phyloP scores from a whole-genome alignment of 2,888 invertebrate species.

The Saturnia pavonia region DNA sequence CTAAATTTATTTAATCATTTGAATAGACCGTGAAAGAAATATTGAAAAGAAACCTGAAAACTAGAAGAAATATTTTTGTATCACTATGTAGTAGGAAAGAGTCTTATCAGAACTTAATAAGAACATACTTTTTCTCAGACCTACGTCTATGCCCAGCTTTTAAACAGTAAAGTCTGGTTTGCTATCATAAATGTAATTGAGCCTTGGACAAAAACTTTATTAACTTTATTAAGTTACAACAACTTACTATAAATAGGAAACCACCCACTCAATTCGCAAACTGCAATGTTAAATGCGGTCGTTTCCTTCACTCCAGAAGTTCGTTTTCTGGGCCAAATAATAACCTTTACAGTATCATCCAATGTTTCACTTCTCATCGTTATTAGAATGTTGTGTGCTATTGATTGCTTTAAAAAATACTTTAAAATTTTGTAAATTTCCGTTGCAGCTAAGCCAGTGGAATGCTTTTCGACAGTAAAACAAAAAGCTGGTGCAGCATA shows the following conservation, averaged over 20 bases:
- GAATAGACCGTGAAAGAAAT: no score
- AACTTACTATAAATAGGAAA: constrained; percentile 85
- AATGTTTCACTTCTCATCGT: constrained; percentile 71
- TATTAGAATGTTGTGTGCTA: constrained; percentile 90
- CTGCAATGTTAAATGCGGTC: constrained; percentile 85
- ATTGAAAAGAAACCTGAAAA: no score
- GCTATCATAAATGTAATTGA: neutral
- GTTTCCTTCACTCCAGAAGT: constrained; percentile 81
- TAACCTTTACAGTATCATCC: constrained; percentile 75
- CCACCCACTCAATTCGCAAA: constrained; percentile 89
- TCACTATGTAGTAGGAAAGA: no score
- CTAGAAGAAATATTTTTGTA: no score
- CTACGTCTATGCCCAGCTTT: no score
- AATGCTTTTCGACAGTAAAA: constrained; percentile 76
- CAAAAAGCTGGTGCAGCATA: constrained; percentile 88
- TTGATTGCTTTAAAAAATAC: constrained; percentile 81
- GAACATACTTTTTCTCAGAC: no score
- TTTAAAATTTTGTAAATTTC: constrained; percentile 76
- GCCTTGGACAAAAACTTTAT: neutral
- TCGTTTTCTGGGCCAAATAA: constrained; percentile 85
- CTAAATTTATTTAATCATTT: no score
- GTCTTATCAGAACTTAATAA: no score
- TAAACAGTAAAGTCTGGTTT: no score
- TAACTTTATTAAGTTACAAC: no score
- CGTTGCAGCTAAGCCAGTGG: constrained; percentile 47